Percentiles rank a stretch among this genome's conserved stretches.
Conservation (phyloP, 1,140 invertebrate genomes). For the Eubasilissa regina region DNA sequence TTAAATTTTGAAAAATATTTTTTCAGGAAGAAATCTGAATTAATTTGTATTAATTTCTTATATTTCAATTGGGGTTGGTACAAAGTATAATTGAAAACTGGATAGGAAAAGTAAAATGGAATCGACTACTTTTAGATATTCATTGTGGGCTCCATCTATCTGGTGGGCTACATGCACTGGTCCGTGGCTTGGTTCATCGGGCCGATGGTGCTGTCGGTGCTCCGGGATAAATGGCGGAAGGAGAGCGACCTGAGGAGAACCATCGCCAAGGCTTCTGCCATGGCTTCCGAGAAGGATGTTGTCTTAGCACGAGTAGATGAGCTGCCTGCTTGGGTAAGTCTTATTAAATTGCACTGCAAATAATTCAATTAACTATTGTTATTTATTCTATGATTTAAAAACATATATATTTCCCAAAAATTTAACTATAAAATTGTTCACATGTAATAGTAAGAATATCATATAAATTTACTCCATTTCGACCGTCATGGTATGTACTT, state of each 20-base stretch:
- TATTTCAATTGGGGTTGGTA: not conserved
- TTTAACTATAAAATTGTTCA: too few species aligned
- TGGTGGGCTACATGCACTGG: conserved; percentile 89
- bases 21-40: not conserved
- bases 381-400: not conserved
- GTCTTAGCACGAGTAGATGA: conserved; percentile 89
- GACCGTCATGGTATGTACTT: too few species aligned
- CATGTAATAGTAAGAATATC: too few species aligned
- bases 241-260: conserved; percentile 83
- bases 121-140: conserved; percentile 64
- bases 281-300: conserved; percentile 88
- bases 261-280: conserved; percentile 84
- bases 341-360: conserved; percentile 5
- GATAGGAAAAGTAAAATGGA: not conserved
- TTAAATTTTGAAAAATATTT: too few species aligned
- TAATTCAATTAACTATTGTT: conserved; percentile 19
- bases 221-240: conserved; percentile 85
- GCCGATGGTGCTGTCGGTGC: conserved; percentile 84
- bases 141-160: conserved; percentile 81
- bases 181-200: conserved; percentile 90
- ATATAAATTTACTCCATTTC: too few species aligned
- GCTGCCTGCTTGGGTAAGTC: conserved; percentile 92
- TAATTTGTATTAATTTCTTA: not conserved
- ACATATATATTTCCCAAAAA: not conserved
- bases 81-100: too few species aligned